Evolutionary conservation across 2,113 vertebrate genomes (phyloP), one percentile per base, ranked within the genome.

Genomic region (Steatornis caripensis): DNA sequence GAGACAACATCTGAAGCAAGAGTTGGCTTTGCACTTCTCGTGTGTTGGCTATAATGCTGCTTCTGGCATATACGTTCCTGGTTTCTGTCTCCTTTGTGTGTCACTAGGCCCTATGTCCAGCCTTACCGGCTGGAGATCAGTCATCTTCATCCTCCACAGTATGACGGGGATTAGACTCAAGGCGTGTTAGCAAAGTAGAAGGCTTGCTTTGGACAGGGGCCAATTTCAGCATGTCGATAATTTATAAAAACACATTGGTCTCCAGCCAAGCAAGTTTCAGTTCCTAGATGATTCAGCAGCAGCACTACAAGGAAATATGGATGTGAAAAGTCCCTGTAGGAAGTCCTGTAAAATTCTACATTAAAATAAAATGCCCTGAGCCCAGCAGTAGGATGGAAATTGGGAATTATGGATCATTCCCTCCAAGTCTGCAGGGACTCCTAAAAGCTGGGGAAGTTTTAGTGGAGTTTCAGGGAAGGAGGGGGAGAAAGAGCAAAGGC

Each of bases 211-310:
- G 95, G 94, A 64, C 15, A 29, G 15, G 48, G 39, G 76, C 94
- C 91, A 93, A 62, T 39, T 92, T 66, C 89, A 86, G 75, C 87
- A 84, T 84, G 93, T 72, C 11, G 10, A 90, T 97, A 89, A 84
- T 70, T 95, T 86, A 83, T 55, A 77, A 95, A 94, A 91, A 57
- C 78, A 55, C 66, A 18, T 23, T 37, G 66, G 82, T 95, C 71
- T 62, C 75, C 93, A 93, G 87, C 83, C 91, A 96, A 94, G 81
- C 64, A 77, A 80, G 62, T 91, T 93, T 90, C 93, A 57, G 82
- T 90, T 95, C 87, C 78, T 83, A 79, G 87, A 95, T 97, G 97
- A 97, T 93, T 97, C 96, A 95, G 91, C 96, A 95, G 71, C 51
- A 81, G 62, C 4, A 24, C 69, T 72, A 66, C 46, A 91, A 93